phyloP scores from a whole-genome alignment of 1,140 invertebrate species.

The Drosophila sechellia region DNA sequence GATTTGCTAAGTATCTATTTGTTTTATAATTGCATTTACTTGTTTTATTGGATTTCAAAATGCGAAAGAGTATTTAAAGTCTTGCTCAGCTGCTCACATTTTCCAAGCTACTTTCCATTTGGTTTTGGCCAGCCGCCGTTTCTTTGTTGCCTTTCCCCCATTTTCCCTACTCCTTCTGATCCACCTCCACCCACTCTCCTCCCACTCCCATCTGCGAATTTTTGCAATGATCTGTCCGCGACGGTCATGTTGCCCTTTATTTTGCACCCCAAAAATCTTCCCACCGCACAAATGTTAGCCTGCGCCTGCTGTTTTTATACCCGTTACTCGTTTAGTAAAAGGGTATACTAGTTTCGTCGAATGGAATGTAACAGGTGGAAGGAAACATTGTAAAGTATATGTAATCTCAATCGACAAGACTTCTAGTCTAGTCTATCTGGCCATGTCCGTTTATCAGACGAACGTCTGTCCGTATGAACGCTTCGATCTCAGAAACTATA shows the following conservation, averaged over 20 bases:
- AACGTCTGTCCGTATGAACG: too few species aligned
- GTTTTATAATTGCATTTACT: not conserved
- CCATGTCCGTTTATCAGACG: too few species aligned
- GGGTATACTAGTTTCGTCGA: too few species aligned
- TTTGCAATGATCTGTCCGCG: constrained; percentile 60
- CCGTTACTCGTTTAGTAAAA: too few species aligned
- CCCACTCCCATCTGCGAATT: constrained; percentile 52
- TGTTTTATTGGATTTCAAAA: too few species aligned
- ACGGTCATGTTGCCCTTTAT: constrained; percentile 56
- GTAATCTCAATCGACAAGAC: too few species aligned
- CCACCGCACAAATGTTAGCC: constrained; percentile 7
- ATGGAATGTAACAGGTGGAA: too few species aligned
- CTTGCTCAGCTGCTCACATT: too few species aligned
- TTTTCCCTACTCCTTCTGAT: not conserved
- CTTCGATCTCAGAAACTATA: too few species aligned
- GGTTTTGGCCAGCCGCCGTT: constrained; percentile 40
- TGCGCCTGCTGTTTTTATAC: constrained; percentile 16
- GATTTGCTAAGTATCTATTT: too few species aligned
- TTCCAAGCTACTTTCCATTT: constrained; percentile 72
- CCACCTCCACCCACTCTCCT: not conserved
- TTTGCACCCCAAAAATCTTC: constrained; percentile 20
- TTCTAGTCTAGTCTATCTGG: too few species aligned
- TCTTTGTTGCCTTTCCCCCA: constrained; percentile 26
- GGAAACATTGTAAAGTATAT: too few species aligned
- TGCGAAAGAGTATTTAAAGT: constrained; percentile 4